Evolutionary conservation across 2,797 vertebrate species (phyloP).

Genomic region (Gymnoscopelus microlampas): DNA sequence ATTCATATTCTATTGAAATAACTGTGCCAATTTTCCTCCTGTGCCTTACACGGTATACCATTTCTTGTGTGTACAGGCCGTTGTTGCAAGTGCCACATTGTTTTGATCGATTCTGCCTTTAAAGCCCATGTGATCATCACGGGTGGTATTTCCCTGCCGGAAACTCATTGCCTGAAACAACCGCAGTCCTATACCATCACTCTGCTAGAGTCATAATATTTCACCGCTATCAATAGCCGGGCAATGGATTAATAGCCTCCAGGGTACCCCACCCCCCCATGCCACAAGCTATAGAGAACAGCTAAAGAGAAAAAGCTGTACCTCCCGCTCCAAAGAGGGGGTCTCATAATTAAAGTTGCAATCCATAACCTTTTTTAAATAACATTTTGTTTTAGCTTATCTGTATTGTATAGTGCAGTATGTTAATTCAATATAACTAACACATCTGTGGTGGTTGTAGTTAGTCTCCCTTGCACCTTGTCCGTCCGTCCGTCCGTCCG

Average conservation of each 20-base stretch:
- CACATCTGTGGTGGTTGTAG: too few relatives aligned
- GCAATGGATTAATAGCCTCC: slow-evolving; percentile 50
- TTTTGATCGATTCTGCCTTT: slow-evolving; percentile 46
- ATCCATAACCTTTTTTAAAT: too few relatives aligned
- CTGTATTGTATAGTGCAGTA: too few relatives aligned
- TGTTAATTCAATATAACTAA: not conserved
- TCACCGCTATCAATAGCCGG: slow-evolving; percentile 39
- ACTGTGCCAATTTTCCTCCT: not conserved
- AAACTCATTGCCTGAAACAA: slow-evolving; percentile 33
- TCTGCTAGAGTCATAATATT: slow-evolving; percentile 41
- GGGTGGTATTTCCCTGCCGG: slow-evolving; percentile 38
- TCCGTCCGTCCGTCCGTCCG: too few relatives aligned
- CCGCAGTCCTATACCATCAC: slow-evolving; percentile 30
- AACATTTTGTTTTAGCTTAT: too few relatives aligned
- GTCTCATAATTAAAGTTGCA: too few relatives aligned
- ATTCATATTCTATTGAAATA: slow-evolving; percentile 18
- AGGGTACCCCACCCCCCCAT: slow-evolving; percentile 21
- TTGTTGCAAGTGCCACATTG: slow-evolving; percentile 42
- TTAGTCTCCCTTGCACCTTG: too few relatives aligned
- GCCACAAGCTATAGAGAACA: slow-evolving; percentile 5
- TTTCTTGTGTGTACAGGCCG: slow-evolving; percentile 32
- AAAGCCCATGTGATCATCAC: slow-evolving; percentile 39
- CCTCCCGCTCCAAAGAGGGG: not conserved
- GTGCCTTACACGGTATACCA: slow-evolving; percentile 18
- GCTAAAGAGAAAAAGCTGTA: not conserved